Evolutionary conservation across 2,888 invertebrate genomes (phyloP).

Genomic region (Apeira syringaria): DNA sequence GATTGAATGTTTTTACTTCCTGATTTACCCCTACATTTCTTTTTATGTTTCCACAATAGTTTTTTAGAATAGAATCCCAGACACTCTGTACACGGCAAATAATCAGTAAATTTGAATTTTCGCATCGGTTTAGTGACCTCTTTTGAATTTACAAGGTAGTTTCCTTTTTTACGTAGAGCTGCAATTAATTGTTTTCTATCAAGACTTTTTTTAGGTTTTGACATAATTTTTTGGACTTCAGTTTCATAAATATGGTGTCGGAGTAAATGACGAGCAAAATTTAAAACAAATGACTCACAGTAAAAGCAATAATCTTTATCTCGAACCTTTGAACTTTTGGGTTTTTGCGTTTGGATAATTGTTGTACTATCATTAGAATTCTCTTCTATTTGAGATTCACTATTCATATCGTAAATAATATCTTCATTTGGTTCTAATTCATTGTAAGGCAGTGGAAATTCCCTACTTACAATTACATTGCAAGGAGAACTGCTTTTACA

Average conservation of each 20-base stretch:
- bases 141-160: constrained; percentile 31
- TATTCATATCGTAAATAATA: no score
- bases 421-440: neutral
- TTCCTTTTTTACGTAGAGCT: constrained; percentile 37
- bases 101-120: constrained; percentile 29
- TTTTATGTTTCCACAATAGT: constrained; percentile 33
- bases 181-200: constrained; percentile 15
- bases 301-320: constrained; percentile 1
- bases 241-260: neutral
- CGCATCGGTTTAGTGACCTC: constrained; percentile 32
- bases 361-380: neutral
- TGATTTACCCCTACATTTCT: constrained; percentile 25
- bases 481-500: neutral
- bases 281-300: neutral
- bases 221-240: constrained; percentile 26
- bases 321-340: no score
- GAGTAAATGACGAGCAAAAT: neutral
- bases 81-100: constrained; percentile 33
- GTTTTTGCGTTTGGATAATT: neutral
- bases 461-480: neutral
- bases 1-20: constrained; percentile 21
- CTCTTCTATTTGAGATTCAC: no score
- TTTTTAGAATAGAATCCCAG: constrained; percentile 32
- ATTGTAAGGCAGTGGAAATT: no score
- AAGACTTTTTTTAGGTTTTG: constrained; percentile 6